Percentiles rank a stretch among this genome's conserved stretches.
Conservation (phyloP, 2,797 vertebrate genomes). For the Acanthurus lineatus region DNA sequence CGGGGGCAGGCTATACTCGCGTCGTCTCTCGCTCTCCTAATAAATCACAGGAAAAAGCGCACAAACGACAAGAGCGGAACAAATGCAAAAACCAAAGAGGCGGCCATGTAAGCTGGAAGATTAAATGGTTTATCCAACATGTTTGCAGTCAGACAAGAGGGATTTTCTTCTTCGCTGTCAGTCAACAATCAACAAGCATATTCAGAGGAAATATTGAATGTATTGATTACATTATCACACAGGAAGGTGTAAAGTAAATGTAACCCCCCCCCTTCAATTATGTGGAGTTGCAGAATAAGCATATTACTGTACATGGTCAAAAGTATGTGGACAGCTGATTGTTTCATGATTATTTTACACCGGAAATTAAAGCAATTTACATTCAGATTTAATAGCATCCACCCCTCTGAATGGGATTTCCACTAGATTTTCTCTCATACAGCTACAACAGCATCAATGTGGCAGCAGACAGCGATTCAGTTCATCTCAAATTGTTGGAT, state of each 20-base stretch:
- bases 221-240: constrained; percentile 32
- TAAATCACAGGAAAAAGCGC: constrained; percentile 77
- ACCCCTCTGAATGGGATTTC: neutral
- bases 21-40: constrained; percentile 48
- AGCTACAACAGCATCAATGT: neutral
- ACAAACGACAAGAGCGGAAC: constrained; percentile 44
- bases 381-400: neutral
- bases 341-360: neutral
- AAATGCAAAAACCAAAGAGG: constrained; percentile 53
- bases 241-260: constrained; percentile 2
- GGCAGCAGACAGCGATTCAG: neutral
- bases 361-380: neutral
- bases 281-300: neutral
- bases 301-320: neutral
- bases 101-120: constrained; percentile 38
- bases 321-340: neutral
- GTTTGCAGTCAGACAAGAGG: constrained; percentile 58
- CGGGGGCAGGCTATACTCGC: constrained; percentile 42
- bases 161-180: constrained; percentile 42
- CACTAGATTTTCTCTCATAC: neutral
- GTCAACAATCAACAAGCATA: constrained; percentile 32
- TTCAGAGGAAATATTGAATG: constrained; percentile 20
- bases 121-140: constrained; percentile 62
- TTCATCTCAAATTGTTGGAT: constrained; percentile 4
- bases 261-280: neutral